Percentiles rank a stretch among this genome's conserved stretches.
phyloP scores from a whole-genome alignment of 2,888 invertebrate species.

The Diarsia brunnea region DNA sequence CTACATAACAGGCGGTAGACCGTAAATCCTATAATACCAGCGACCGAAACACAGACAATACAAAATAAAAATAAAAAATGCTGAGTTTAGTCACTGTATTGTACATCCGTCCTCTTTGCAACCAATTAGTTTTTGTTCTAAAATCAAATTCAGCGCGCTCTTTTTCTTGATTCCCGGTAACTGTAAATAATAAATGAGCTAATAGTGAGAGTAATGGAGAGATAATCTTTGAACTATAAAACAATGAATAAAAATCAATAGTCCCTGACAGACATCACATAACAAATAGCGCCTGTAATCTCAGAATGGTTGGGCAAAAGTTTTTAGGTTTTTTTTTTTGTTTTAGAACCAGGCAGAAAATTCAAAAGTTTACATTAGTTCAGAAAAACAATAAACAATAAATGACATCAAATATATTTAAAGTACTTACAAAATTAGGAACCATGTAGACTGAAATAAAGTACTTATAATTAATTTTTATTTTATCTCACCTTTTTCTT shows the following conservation, averaged over 20 bases:
- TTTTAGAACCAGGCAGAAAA: too few relatives aligned
- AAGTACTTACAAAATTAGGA: too few relatives aligned
- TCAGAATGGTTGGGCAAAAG: neutral
- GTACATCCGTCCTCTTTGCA: slow-evolving; percentile 61
- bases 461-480: too few relatives aligned
- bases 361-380: too few relatives aligned
- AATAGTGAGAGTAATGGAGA: too few relatives aligned
- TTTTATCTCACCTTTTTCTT: neutral
- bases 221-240: neutral
- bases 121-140: slow-evolving; percentile 37
- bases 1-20: slow-evolving; percentile 66
- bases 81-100: slow-evolving; percentile 48
- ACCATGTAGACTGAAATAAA: too few relatives aligned
- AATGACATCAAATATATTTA: too few relatives aligned
- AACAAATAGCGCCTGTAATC: neutral
- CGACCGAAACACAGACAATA: slow-evolving; percentile 64
- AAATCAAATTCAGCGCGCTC: slow-evolving; percentile 49
- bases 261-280: neutral
- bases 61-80: slow-evolving; percentile 58
- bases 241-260: neutral
- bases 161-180: slow-evolving; percentile 20
- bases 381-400: too few relatives aligned
- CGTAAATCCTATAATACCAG: slow-evolving; percentile 74
- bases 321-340: too few relatives aligned
- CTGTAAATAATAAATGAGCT: neutral